Percentiles rank a stretch among this genome's conserved stretches.
These are phyloP conservation scores for Platalea minor DNA, from an alignment of 2,797 vertebrate species.

Conservation along the genomic window DNA sequence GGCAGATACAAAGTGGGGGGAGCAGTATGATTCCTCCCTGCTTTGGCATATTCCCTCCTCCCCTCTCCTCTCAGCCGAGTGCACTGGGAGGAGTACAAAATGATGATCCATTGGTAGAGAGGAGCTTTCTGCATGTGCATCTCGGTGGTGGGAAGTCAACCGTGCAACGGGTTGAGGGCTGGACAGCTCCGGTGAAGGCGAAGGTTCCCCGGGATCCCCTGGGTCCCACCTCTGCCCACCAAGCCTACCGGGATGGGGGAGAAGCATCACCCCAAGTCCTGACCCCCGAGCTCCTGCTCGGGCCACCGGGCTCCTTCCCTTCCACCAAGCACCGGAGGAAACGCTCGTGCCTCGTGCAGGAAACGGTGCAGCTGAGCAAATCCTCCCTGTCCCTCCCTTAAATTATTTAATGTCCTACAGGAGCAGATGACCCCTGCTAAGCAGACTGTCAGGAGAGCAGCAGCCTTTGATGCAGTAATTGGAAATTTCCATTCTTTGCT, in stretches of 20 bases:
- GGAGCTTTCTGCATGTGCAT: not conserved
- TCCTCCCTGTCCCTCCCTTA: constrained; percentile 68
- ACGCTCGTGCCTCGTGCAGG: not conserved
- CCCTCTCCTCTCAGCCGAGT: not conserved
- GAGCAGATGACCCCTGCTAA: constrained; percentile 76
- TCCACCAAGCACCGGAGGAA: constrained; percentile 44
- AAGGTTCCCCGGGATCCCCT: not conserved
- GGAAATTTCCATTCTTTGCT: constrained; percentile 84
- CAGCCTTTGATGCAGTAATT: constrained; percentile 79
- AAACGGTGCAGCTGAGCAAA: constrained; percentile 11
- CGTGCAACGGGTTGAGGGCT: not conserved
- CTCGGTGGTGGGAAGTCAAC: not conserved
- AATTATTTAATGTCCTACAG: constrained; percentile 76
- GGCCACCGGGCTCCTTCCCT: not conserved
- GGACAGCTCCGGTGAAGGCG: not conserved
- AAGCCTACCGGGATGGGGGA: not conserved
- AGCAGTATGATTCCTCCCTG: not conserved
- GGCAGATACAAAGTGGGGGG: not conserved
- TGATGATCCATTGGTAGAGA: fast-evolving
- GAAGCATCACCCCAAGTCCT: not conserved
- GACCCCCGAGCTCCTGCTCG: not conserved
- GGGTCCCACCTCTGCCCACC: not conserved
- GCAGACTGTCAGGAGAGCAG: constrained; percentile 76
- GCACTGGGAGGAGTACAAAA: not conserved
- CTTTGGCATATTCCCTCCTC: not conserved